Conservation (phyloP, 2,888 invertebrate genomes). For the Anoplius nigerrimus region DNA sequence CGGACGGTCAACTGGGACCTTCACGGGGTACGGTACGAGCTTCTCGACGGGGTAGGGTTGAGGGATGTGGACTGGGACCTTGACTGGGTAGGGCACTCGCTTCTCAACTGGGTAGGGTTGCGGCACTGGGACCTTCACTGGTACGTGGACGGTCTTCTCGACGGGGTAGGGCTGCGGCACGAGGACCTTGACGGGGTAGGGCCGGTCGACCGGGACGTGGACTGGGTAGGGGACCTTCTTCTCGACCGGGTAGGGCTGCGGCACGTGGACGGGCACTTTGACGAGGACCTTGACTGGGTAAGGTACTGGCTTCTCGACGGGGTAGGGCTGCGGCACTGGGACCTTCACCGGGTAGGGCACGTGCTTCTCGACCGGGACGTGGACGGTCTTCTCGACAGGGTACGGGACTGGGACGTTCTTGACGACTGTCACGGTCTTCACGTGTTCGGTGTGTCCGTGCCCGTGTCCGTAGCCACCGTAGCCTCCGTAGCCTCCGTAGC, state of each 20-base stretch:
- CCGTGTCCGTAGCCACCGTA: conserved; percentile 66
- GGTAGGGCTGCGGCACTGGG: conserved; percentile 83
- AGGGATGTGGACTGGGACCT: conserved; percentile 77
- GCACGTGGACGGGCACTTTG: conserved; percentile 86
- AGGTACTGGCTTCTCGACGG: conserved; percentile 82
- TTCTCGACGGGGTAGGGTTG: conserved; percentile 83
- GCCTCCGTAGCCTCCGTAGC: conserved; percentile 69
- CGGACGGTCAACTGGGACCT: conserved; percentile 80
- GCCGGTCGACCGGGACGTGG: conserved; percentile 84
- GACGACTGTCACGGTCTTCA: conserved; percentile 81
- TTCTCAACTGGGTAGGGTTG: conserved; percentile 84
- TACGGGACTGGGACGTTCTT: conserved; percentile 78
- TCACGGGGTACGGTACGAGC: conserved; percentile 77
- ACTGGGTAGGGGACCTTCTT: conserved; percentile 84
- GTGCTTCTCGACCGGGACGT: conserved; percentile 83
- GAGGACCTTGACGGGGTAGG: conserved; percentile 86
- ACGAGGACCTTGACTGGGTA: conserved; percentile 87
- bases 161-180: conserved; percentile 89
- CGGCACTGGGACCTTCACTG: conserved; percentile 83
- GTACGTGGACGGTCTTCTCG: conserved; percentile 84
- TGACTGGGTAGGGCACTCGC: conserved; percentile 77
- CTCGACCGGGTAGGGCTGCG: conserved; percentile 87
- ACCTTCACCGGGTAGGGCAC: conserved; percentile 80
- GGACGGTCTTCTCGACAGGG: conserved; percentile 70
- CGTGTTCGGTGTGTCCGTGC: conserved; percentile 77